phyloP scores from a whole-genome alignment of 1,140 invertebrate genomes.

The Hypothenemus hampei region DNA sequence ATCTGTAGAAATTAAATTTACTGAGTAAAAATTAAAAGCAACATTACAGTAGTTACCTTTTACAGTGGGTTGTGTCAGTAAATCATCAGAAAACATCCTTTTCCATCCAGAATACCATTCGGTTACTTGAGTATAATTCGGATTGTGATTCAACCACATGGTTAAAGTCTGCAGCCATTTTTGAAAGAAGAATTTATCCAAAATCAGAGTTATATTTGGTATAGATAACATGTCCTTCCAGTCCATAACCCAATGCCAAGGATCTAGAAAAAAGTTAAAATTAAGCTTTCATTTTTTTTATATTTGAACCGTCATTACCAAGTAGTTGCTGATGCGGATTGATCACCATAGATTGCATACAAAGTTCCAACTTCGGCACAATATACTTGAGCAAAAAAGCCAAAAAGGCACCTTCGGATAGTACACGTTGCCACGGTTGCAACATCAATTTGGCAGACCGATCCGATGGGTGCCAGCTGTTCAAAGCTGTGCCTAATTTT shows the following conservation, averaged over 20 bases:
- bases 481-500: slow-evolving; percentile 82
- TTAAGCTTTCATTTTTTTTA: too few species aligned
- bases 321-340: slow-evolving; percentile 80
- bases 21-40: slow-evolving; percentile 17
- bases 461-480: slow-evolving; percentile 90
- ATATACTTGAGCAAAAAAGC: slow-evolving; percentile 86
- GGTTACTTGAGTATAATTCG: slow-evolving; percentile 77
- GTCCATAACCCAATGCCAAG: slow-evolving; percentile 75
- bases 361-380: slow-evolving; percentile 79
- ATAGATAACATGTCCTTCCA: slow-evolving; percentile 77
- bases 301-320: slow-evolving; percentile 50
- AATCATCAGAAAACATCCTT: slow-evolving; percentile 62
- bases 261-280: slow-evolving; percentile 34
- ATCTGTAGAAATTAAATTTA: slow-evolving; percentile 51
- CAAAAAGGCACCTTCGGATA: slow-evolving; percentile 74
- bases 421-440: slow-evolving; percentile 85
- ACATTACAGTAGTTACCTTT: too few species aligned
- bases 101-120: slow-evolving; percentile 91
- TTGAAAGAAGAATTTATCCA: slow-evolving; percentile 84
- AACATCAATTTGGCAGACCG: slow-evolving; percentile 88
- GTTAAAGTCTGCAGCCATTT: slow-evolving; percentile 78
- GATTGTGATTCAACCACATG: slow-evolving; percentile 75
- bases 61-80: slow-evolving; percentile 63
- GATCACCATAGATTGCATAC: slow-evolving; percentile 68
- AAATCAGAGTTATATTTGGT: slow-evolving; percentile 62